phyloP scores from a whole-genome alignment of 2,113 vertebrate genomes.

The Spizaetus ornatus region DNA sequence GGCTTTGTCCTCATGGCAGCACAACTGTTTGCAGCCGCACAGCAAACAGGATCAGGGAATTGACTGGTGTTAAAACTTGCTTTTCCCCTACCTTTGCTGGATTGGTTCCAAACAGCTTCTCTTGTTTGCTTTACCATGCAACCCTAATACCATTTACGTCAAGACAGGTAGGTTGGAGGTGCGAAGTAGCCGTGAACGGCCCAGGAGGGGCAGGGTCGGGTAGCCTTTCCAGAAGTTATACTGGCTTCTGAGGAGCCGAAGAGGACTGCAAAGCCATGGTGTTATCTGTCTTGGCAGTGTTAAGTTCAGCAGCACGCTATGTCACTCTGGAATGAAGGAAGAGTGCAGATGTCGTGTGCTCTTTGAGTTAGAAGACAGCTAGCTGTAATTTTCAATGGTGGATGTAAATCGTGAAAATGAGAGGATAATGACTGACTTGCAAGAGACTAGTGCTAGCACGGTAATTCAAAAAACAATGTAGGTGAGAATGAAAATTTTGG shows the following conservation, averaged over 20 bases:
- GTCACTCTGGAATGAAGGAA: neutral
- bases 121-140: neutral
- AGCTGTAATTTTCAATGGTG: neutral
- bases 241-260: neutral
- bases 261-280: neutral
- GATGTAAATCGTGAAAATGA: neutral
- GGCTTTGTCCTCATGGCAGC: neutral
- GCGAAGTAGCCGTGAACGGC: neutral
- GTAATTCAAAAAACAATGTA: neutral
- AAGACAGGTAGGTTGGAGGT: neutral
- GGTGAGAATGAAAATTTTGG: neutral
- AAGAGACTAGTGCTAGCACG: neutral
- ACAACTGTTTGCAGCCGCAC: neutral
- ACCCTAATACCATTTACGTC: neutral
- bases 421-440: neutral
- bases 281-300: neutral
- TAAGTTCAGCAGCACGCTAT: neutral
- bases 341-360: neutral
- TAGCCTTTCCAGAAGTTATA: neutral
- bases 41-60: neutral
- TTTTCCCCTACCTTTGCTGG: neutral
- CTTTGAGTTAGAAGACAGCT: neutral
- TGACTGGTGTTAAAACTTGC: neutral
- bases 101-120: neutral
- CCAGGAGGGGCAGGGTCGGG: neutral